phyloP scores from a whole-genome alignment of 2,113 vertebrate species.

The Stictonetta naevosa region DNA sequence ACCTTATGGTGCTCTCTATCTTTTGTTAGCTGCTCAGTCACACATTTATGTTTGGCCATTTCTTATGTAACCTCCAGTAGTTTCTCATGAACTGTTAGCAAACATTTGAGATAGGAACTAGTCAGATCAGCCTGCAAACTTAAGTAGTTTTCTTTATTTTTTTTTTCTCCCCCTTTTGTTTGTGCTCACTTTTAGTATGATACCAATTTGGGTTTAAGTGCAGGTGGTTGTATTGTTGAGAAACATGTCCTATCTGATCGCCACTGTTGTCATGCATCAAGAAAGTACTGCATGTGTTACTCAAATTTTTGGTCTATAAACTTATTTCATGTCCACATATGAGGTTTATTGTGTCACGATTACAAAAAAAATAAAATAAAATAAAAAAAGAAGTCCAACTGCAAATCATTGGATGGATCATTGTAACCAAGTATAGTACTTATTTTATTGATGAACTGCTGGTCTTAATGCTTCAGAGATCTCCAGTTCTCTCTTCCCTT shows the following conservation, averaged over 20 bases:
- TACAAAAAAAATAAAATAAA: not conserved
- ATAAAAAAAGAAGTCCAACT: not conserved
- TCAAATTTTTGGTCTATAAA: not conserved
- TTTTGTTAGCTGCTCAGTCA: not conserved
- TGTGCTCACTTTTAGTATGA: not conserved
- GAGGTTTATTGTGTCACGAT: not conserved
- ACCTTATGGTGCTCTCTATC: not conserved
- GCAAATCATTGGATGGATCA: not conserved
- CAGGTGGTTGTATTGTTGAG: not conserved
- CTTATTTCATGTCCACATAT: not conserved
- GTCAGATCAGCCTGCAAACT: not conserved
- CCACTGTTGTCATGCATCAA: not conserved
- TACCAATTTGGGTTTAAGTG: not conserved
- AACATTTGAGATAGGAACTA: not conserved
- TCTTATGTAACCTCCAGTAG: not conserved
- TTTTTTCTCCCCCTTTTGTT: not conserved
- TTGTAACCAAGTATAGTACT: not conserved
- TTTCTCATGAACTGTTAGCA: fast-evolving
- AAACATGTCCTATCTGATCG: not conserved
- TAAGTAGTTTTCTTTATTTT: not conserved
- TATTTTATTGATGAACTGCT: not conserved
- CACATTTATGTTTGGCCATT: not conserved
- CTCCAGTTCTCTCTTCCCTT: not conserved
- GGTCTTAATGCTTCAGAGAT: not conserved
- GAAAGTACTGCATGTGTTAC: not conserved